Evolutionary conservation across 2,888 invertebrate genomes (phyloP), one percentile per base, ranked within the genome.

Genomic region (Agriotes lineatus): DNA sequence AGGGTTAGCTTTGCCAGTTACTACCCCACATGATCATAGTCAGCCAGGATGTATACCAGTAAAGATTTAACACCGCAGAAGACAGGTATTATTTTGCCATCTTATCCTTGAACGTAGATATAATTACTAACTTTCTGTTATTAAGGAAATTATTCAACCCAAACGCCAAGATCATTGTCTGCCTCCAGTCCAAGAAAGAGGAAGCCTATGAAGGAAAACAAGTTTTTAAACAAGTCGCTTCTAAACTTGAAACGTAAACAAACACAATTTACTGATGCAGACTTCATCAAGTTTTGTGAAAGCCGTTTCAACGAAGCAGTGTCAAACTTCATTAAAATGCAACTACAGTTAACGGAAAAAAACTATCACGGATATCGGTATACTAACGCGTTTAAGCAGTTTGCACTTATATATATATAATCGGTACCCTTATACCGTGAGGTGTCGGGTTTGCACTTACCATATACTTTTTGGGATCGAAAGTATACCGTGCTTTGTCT

Each of bases 381-480:
- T 48, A 57, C 59, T 2, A 57, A 64, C n/a, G 66, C 73, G 62
- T 73, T 62, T 50, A 72, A 74, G 44, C 68, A 73, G 35, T 73
- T 69, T 66, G 63, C 69, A 16, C 50, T 74, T n/a, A n/a, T n/a
- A n/a, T n/a, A n/a, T n/a, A n/a, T n/a, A n/a, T n/a, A n/a, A n/a
- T n/a, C n/a, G n/a, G n/a, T n/a, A n/a, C n/a, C n/a, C n/a, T n/a
- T n/a, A n/a, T n/a, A n/a, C n/a, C n/a, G n/a, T n/a, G n/a, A n/a
- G n/a, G n/a, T n/a, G n/a, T n/a, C n/a, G n/a, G n/a, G 35, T 73
- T 69, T 66, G 63, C 69, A 16, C 50, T 74, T 39, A 69, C 25
- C n/a, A 2, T 72, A 6, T 71, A 73, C 54, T 74, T 75, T 59
- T 35, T 73, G 14, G 71, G 72, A 2, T 75, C 74, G 4, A 69